Percentiles rank a stretch among this genome's conserved stretches.
Evolutionary conservation across 2,888 invertebrate species (phyloP).

Genomic region (Oxytorus armatus): DNA sequence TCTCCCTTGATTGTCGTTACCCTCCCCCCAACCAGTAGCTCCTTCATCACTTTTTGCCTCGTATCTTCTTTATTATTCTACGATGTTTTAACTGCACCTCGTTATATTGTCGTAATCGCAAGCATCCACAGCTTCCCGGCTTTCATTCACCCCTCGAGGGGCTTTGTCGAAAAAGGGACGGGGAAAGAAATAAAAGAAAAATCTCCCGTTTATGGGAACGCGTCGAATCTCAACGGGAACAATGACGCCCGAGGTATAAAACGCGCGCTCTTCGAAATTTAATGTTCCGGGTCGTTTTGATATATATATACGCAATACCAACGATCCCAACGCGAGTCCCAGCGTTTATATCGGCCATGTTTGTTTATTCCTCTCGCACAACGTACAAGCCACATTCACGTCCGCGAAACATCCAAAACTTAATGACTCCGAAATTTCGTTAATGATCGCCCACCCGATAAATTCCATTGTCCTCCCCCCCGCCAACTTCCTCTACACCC

Average conservation of each 20-base stretch:
- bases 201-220: slow-evolving; percentile 28
- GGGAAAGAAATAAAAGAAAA: not conserved
- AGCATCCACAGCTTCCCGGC: slow-evolving; percentile 6
- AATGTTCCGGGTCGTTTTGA: slow-evolving; percentile 24
- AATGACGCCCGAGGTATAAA: slow-evolving; percentile 20
- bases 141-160: not conserved
- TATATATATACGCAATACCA: slow-evolving; percentile 4
- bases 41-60: not conserved
- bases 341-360: slow-evolving; percentile 37
- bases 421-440: slow-evolving; percentile 63
- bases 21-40: not conserved
- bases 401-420: slow-evolving; percentile 35
- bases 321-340: not conserved
- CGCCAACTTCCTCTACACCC: too few species aligned
- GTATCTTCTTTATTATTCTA: slow-evolving; percentile 21
- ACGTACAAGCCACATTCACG: not conserved
- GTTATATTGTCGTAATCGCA: slow-evolving; percentile 24
- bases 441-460: slow-evolving; percentile 57
- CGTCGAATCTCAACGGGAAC: slow-evolving; percentile 53
- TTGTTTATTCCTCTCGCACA: slow-evolving; percentile 30
- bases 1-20: not conserved
- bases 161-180: slow-evolving; percentile 2
- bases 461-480: slow-evolving; percentile 61
- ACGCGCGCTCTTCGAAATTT: not conserved
- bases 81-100: slow-evolving; percentile 49